These are phyloP conservation scores for Oriolus oriolus DNA, from an alignment of 2,113 vertebrate genomes.

Conservation along the genomic window DNA sequence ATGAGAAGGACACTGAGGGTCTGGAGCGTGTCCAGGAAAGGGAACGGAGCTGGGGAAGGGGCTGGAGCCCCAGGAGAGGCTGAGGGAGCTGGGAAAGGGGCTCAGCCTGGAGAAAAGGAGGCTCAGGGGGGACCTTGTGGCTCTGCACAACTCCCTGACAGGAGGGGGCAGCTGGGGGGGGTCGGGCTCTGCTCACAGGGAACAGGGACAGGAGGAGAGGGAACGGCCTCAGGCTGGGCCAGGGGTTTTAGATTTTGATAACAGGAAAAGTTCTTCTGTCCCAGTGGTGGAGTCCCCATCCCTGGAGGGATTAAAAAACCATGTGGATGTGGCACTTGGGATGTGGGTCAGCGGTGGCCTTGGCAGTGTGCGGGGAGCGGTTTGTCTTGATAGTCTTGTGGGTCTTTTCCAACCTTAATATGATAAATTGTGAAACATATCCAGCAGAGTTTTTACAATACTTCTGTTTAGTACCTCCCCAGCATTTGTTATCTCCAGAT, in stretches of 20 bases:
- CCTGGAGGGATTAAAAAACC: neutral
- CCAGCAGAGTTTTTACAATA: neutral
- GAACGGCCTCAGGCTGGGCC: neutral
- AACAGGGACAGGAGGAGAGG: neutral
- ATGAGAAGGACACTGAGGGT: neutral
- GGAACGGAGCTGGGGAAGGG: neutral
- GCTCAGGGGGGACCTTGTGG: neutral
- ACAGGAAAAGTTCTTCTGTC: neutral
- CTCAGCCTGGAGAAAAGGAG: neutral
- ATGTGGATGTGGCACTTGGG: neutral
- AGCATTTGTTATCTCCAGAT: neutral
- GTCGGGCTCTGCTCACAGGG: neutral
- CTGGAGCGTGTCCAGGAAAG: neutral
- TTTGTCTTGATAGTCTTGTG: neutral
- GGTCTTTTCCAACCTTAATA: neutral
- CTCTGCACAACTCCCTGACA: neutral
- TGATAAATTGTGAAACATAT: accelerated
- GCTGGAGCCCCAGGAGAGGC: accelerated
- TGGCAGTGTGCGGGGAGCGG: neutral
- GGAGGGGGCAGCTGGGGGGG: neutral
- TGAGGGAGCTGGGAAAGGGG: neutral
- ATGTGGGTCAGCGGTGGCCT: neutral
- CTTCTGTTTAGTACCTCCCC: too few species aligned
- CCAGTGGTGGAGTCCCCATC: neutral
- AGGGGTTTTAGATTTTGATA: neutral